Evolutionary conservation across 1,140 invertebrate genomes (phyloP).

Genomic region (Atta colombica): DNA sequence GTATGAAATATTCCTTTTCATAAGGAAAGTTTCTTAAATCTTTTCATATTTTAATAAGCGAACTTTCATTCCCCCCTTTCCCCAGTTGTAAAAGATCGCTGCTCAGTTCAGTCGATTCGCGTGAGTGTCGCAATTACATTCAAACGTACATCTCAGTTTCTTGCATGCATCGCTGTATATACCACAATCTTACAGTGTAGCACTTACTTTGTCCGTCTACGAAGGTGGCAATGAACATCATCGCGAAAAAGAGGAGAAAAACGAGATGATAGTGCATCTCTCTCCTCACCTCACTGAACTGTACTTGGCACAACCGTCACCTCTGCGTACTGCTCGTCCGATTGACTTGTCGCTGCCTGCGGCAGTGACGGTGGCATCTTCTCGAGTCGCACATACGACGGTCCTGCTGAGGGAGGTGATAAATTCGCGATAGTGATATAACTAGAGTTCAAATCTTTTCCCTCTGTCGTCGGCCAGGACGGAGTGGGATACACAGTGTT

Average conservation of each 20-base stretch:
- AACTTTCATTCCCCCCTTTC: neutral
- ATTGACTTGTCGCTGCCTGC: constrained; percentile 34
- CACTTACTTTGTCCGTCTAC: constrained; percentile 26
- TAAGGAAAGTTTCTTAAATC: neutral
- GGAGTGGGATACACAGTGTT: no score
- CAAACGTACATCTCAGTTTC: neutral
- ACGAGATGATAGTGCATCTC: neutral
- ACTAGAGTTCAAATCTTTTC: constrained; percentile 57
- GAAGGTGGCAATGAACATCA: constrained; percentile 5
- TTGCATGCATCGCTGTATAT: neutral
- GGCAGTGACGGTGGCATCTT: constrained; percentile 7
- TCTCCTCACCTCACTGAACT: constrained; percentile 72
- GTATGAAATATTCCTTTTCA: neutral
- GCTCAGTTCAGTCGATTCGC: neutral
- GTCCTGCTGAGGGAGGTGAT: neutral
- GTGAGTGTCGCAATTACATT: neutral
- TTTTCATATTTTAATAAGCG: neutral
- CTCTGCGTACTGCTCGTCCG: constrained; percentile 82
- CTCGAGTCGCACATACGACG: constrained; percentile 12
- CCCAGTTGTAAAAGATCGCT: neutral
- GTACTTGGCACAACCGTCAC: constrained; percentile 80
- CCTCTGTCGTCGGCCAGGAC: neutral
- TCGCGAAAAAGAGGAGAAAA: neutral
- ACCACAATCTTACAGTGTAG: neutral
- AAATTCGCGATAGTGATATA: constrained; percentile 72